Evolutionary conservation across 2,113 vertebrate species (phyloP).

Genomic region (Poeciliopsis retropinna): DNA sequence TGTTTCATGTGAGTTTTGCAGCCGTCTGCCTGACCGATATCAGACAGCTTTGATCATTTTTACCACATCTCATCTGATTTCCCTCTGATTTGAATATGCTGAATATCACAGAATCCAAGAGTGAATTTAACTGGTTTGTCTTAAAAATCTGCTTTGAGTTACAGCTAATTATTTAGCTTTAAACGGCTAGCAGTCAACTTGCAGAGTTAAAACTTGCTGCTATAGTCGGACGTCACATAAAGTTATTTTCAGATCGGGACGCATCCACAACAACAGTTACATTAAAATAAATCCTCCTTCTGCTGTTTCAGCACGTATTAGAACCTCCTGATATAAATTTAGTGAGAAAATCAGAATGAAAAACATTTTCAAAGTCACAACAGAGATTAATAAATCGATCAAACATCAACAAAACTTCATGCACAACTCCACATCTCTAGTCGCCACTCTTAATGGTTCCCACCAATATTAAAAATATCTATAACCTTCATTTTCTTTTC

Average conservation of each 20-base stretch:
- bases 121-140: background rate
- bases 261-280: constrained; percentile 1
- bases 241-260: background rate
- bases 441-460: background rate
- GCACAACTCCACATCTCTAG: too few relatives aligned
- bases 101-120: background rate
- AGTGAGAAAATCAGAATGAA: background rate
- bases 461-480: background rate
- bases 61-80: constrained; percentile 10
- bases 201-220: background rate
- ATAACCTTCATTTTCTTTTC: background rate
- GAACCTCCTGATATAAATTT: background rate
- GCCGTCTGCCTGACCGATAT: constrained; percentile 36
- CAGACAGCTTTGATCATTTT: constrained; percentile 1
- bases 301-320: background rate
- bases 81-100: constrained; percentile 6
- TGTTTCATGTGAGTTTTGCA: constrained; percentile 46
- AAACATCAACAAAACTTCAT: background rate
- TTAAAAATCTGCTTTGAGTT: background rate
- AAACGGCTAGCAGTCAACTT: background rate
- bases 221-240: background rate
- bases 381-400: background rate
- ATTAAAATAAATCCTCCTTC: background rate
- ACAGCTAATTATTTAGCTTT: background rate
- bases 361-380: background rate